Evolutionary conservation across 35 echinoderm and acorn worm species (phyloP), one percentile per base, ranked within the genome.

Genomic region (Acanthaster planci): DNA sequence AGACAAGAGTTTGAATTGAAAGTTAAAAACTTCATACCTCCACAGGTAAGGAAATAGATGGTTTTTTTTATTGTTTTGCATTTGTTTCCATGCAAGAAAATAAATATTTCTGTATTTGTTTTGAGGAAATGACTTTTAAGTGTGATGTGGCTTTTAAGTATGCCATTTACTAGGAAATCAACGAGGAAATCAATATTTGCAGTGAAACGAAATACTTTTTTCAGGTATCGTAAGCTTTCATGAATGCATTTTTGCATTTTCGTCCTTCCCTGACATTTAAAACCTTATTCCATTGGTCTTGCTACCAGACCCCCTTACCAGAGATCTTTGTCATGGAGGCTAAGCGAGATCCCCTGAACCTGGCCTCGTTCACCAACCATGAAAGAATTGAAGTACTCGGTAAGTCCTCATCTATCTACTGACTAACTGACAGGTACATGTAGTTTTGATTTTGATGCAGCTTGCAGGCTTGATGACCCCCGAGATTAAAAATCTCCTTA

Each of bases 1-100:
- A 84, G 81, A 76, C 94, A 97, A 87, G 94, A 97, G 77, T 31
- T 90, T 50, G 84, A 89, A 51, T 34, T 97, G 84, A 97, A 97
- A 90, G 91, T 92, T 64, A 97, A 97, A 67, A 32, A 37, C 16
- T 51, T 86, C 58, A 30, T 86, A 36, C 82, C 80, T 35, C 84
- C 78, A 34, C 38, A 59, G 52, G 90, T 86, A 86, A 82, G 90
- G 51, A 37, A 47, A 47, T n/a, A n/a, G 12, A 47, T 47, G 12
- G 42, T 6, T 47, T 47, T 47, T 6, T 6, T 47, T 47, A 6
- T 47, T 47, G 12, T 4, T 47, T 47, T 6, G 12, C 4, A 47
- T 47, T 47, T n/a, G n/a, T n/a, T n/a, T n/a, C n/a, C n/a, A n/a
- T n/a, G n/a, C n/a, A n/a, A n/a, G n/a, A n/a, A n/a, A n/a, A n/a